Percentiles rank a stretch among this genome's conserved stretches.
Conservation (phyloP, 2,888 invertebrate genomes). For the Alviniconcha strummeri region DNA sequence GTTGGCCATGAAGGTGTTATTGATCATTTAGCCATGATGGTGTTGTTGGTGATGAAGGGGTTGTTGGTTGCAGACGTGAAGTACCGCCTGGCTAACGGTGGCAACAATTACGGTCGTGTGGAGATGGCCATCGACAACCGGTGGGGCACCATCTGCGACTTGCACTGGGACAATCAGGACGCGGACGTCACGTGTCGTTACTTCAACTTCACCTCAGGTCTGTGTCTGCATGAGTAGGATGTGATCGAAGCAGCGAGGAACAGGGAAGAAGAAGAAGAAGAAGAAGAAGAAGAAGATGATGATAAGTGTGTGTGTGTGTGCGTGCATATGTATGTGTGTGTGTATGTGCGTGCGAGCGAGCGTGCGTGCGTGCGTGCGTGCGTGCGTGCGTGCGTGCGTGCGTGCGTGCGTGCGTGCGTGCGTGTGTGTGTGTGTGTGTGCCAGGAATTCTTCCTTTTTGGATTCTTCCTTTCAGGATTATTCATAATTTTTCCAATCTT, state of each 20-base stretch:
- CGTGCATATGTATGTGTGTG: background rate
- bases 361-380: too few species aligned
- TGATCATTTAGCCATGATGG: background rate
- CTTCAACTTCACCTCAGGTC: slow-evolving; percentile 47
- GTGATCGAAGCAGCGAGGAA: background rate
- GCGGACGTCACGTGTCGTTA: slow-evolving; percentile 78
- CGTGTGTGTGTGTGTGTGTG: too few species aligned
- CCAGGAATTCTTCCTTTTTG: too few species aligned
- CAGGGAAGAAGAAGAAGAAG: background rate
- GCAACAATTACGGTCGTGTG: slow-evolving; percentile 69
- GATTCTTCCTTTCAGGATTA: too few species aligned
- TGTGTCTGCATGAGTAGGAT: background rate
- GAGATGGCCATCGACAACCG: slow-evolving; percentile 82
- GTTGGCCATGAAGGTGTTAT: background rate
- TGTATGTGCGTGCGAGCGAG: background rate
- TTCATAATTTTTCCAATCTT: too few species aligned
- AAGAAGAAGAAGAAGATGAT: background rate
- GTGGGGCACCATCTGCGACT: slow-evolving; percentile 85
- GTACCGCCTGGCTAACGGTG: slow-evolving; percentile 52
- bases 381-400: too few species aligned
- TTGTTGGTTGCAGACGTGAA: slow-evolving; percentile 50
- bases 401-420: background rate
- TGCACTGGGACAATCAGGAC: slow-evolving; percentile 81
- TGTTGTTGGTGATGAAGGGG: too few species aligned
- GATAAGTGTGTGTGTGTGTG: too few species aligned